Conservation (phyloP, 35 echinoderm and acorn worm genomes). For the Patiria miniata region DNA sequence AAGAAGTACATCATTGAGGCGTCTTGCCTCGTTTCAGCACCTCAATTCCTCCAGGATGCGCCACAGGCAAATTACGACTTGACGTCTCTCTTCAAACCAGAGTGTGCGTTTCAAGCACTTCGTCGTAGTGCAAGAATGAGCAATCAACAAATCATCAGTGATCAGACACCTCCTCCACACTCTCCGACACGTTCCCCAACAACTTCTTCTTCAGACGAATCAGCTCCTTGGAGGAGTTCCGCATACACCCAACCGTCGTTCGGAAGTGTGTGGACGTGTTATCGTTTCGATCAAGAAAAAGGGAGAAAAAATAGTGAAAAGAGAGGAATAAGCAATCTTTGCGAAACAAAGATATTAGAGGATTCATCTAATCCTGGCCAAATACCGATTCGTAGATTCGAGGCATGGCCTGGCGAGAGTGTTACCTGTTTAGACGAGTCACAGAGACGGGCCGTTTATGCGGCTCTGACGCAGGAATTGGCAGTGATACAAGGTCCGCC, state of each 20-base stretch:
- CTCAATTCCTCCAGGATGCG: conserved; percentile 32
- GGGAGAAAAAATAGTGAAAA: no score
- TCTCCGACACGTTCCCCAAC: background rate
- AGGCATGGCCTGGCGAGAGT: conserved; percentile 56
- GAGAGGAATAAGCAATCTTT: no score
- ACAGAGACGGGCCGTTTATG: conserved; percentile 55
- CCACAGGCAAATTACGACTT: conserved; percentile 17
- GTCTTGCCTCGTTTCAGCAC: background rate
- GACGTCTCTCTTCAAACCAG: background rate
- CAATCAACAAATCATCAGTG: background rate
- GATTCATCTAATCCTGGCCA: background rate
- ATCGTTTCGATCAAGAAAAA: no score
- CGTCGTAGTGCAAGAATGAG: no score
- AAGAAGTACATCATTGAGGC: conserved; percentile 41
- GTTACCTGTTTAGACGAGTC: conserved; percentile 48
- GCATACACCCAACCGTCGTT: no score
- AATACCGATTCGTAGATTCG: conserved; percentile 17
- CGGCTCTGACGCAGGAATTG: conserved; percentile 71
- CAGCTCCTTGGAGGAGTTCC: no score
- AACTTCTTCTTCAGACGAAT: no score
- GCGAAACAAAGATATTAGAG: no score
- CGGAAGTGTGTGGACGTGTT: no score
- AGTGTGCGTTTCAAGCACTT: no score
- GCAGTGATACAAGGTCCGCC: conserved; percentile 81
- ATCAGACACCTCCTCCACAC: background rate